Conservation (phyloP, 2,797 vertebrate genomes). For the Gila robusta region DNA sequence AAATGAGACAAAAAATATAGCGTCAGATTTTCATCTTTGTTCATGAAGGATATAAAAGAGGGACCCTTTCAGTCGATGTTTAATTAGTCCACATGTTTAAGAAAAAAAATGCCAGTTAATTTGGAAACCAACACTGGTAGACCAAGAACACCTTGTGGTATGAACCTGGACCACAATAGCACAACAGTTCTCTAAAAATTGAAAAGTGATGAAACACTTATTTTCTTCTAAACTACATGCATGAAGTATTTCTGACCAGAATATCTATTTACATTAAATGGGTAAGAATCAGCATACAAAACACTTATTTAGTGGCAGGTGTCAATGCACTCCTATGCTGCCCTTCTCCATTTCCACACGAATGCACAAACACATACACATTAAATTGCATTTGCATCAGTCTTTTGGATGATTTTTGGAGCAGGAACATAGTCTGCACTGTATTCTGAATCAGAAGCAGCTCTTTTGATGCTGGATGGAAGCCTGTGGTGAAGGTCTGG, state of each 20-base stretch:
- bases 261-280: constrained; percentile 2
- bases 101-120: not conserved
- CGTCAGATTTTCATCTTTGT: not conserved
- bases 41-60: not conserved
- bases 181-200: constrained; percentile 20
- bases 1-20: not conserved
- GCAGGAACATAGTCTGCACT: constrained; percentile 73
- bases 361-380: not conserved
- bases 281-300: not conserved
- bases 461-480: constrained; percentile 74
- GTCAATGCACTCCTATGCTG: not conserved
- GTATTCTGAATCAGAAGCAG: constrained; percentile 63
- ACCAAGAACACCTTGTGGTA: constrained; percentile 19
- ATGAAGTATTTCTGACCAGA: not conserved
- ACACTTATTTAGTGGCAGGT: not conserved
- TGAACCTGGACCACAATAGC: constrained; percentile 8
- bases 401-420: constrained; percentile 63
- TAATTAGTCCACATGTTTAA: not conserved
- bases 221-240: not conserved
- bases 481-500: constrained; percentile 52
- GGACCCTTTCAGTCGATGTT: not conserved
- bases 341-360: constrained; percentile 6
- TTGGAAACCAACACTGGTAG: constrained; percentile 13
- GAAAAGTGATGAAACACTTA: not conserved
- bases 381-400: constrained; percentile 58